phyloP scores from a whole-genome alignment of 2,888 invertebrate genomes.

The Chesias legatella region DNA sequence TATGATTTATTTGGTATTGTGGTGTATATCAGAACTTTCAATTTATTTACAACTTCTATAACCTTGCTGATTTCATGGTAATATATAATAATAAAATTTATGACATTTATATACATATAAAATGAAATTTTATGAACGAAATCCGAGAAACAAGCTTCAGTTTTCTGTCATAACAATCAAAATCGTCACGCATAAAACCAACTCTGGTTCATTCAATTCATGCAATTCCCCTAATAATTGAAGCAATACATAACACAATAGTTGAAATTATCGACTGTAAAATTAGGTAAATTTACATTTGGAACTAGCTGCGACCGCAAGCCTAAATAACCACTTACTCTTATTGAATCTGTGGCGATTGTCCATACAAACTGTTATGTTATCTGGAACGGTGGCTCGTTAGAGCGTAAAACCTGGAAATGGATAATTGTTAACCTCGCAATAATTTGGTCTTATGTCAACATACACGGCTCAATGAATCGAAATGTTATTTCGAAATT shows the following conservation, averaged over 20 bases:
- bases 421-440: constrained; percentile 13
- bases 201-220: not conserved
- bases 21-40: no score
- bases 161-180: no score
- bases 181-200: no score
- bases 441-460: constrained; percentile 15
- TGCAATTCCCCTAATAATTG: not conserved
- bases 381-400: constrained; percentile 19
- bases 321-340: constrained; percentile 13
- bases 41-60: no score
- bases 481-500: constrained; percentile 1
- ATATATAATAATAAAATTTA: no score
- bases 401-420: constrained; percentile 18
- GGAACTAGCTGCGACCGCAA: constrained; percentile 20
- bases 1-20: no score
- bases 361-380: constrained; percentile 1
- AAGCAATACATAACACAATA: constrained; percentile 15
- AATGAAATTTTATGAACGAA: no score
- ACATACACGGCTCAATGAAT: constrained; percentile 4
- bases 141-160: no score
- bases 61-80: no score
- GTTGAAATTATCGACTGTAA: constrained; percentile 17
- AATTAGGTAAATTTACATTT: constrained; percentile 28
- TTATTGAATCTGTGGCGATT: not conserved
- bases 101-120: no score